A percentile compares a stretch with the other conserved stretches of the same genome.
Conservation (phyloP, 2,113 vertebrate species). For the Riparia riparia region DNA sequence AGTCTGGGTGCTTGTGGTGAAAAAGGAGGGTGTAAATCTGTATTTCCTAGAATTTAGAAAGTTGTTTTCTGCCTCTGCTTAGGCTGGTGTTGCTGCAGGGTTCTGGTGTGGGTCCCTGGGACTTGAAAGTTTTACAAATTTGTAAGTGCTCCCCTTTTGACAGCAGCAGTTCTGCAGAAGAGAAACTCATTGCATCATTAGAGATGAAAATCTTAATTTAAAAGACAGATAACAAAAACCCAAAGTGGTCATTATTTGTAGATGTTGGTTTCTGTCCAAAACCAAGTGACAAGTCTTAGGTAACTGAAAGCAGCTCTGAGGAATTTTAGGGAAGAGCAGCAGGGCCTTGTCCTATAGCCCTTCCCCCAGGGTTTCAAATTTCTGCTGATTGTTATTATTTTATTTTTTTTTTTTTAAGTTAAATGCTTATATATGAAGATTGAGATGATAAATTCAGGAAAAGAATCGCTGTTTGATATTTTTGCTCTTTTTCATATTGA, state of each 20-base stretch:
- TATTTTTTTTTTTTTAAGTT: background rate
- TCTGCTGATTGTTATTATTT: background rate
- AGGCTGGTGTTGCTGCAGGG: background rate
- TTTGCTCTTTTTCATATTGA: background rate
- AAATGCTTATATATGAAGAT: background rate
- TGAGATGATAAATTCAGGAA: background rate
- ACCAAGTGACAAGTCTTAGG: background rate
- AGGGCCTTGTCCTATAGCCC: background rate
- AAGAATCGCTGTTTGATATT: background rate
- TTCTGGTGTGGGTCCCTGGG: background rate
- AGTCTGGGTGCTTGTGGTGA: background rate
- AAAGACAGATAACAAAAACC: background rate
- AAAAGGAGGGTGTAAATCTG: background rate
- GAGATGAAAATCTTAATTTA: background rate
- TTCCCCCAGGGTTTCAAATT: background rate
- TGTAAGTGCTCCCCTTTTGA: background rate
- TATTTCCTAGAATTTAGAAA: background rate
- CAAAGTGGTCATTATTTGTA: background rate
- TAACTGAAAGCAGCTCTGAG: background rate
- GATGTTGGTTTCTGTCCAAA: background rate
- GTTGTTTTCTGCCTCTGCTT: background rate
- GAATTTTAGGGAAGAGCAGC: background rate
- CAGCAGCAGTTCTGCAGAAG: background rate
- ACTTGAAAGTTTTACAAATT: background rate
- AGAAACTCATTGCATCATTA: background rate